A percentile compares a stretch with the other conserved stretches of the same genome.
phyloP scores from a whole-genome alignment of 1,140 invertebrate species.

The Aphidius gifuensis region DNA sequence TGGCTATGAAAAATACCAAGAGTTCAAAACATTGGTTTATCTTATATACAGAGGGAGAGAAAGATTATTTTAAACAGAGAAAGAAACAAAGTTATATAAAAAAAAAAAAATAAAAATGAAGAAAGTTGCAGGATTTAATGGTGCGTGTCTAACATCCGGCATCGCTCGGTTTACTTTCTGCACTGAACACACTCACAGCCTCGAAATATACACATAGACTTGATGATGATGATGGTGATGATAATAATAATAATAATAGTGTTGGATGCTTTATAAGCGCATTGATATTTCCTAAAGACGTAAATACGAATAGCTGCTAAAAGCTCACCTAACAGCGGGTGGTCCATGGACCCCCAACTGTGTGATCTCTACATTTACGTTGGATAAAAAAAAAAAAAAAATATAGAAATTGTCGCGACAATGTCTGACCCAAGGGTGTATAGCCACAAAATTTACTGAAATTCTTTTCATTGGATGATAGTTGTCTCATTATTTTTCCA shows the following conservation, averaged over 20 bases:
- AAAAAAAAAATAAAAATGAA: slow-evolving; percentile 20
- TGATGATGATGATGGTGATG: too few relatives aligned
- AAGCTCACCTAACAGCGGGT: slow-evolving; percentile 47
- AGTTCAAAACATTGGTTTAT: too few relatives aligned
- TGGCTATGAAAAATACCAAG: too few relatives aligned
- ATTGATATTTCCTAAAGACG: slow-evolving; percentile 50
- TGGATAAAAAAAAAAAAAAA: background rate
- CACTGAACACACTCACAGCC: background rate
- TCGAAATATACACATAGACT: too few relatives aligned
- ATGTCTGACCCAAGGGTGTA: background rate
- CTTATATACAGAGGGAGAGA: too few relatives aligned
- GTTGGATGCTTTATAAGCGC: slow-evolving; percentile 26
- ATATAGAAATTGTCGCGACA: background rate
- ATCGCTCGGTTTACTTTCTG: slow-evolving; percentile 26
- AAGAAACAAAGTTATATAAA: slow-evolving; percentile 25
- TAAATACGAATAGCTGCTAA: slow-evolving; percentile 46
- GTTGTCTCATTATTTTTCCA: too few relatives aligned
- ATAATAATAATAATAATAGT: background rate
- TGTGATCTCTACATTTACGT: slow-evolving; percentile 21
- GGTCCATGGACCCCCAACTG: slow-evolving; percentile 25
- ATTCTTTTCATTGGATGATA: background rate
- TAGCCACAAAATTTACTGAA: background rate
- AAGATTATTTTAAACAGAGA: slow-evolving; percentile 20
- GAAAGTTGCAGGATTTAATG: slow-evolving; percentile 44
- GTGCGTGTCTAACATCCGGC: slow-evolving; percentile 50